A percentile compares a stretch with the other conserved stretches of the same genome.
Evolutionary conservation across 2,113 vertebrate species (phyloP).

Genomic region (Chionis minor): DNA sequence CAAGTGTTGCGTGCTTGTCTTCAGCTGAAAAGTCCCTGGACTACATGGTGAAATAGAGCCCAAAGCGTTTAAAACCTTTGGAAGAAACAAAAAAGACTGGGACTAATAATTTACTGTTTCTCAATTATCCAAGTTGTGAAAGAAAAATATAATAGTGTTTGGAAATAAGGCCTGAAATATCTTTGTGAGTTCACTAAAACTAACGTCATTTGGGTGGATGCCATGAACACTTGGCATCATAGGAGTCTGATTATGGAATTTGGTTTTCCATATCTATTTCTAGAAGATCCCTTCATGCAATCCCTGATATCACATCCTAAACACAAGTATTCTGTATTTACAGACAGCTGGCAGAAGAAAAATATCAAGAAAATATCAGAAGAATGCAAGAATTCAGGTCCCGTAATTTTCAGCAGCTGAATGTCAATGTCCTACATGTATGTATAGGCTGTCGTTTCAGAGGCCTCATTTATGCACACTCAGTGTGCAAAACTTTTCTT

Average conservation of each 20-base stretch:
- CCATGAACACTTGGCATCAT: not conserved
- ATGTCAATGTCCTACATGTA: slow-evolving; percentile 69
- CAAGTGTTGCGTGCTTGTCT: not conserved
- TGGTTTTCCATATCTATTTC: not conserved
- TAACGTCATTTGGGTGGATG: not conserved
- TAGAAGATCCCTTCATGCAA: not conserved
- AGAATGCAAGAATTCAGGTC: slow-evolving; percentile 76
- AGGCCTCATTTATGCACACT: not conserved
- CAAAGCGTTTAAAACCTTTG: not conserved
- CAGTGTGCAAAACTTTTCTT: not conserved
- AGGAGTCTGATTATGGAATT: not conserved
- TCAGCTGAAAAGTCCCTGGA: not conserved
- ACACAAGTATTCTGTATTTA: not conserved
- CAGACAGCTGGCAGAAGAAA: slow-evolving; percentile 83
- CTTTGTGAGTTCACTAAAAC: not conserved
- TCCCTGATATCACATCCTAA: not conserved
- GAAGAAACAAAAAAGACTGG: not conserved
- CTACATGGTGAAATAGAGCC: not conserved
- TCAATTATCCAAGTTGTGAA: not conserved
- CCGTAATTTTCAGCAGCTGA: slow-evolving; percentile 68
- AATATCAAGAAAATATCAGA: slow-evolving; percentile 80
- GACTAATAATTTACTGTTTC: not conserved
- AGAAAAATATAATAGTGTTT: not conserved
- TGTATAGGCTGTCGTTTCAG: not conserved
- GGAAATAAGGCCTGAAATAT: not conserved